Evolutionary conservation across 2,888 invertebrate genomes (phyloP).

Genomic region (Hoplodrina blanda): DNA sequence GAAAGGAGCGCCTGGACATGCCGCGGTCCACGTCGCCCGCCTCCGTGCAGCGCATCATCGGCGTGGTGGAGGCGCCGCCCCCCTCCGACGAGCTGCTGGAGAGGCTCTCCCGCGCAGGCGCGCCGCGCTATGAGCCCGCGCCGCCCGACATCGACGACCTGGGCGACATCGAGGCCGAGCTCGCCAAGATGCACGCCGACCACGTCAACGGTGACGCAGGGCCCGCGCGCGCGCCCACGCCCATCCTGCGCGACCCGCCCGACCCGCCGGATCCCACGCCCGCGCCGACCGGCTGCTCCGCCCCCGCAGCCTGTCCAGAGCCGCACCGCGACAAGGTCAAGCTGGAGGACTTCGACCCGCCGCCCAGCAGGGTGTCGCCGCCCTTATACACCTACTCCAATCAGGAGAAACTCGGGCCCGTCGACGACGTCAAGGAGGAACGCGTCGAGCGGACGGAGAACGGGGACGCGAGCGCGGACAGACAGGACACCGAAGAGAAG

Average conservation of each 20-base stretch:
- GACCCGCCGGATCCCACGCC: slow-evolving; percentile 42
- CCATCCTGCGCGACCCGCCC: slow-evolving; percentile 43
- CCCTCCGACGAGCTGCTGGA: slow-evolving; percentile 80
- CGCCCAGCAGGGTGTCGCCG: slow-evolving; percentile 93
- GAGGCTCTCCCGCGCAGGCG: slow-evolving; percentile 73
- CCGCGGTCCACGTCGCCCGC: slow-evolving; percentile 84
- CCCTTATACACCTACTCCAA: slow-evolving; percentile 95
- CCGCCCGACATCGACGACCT: slow-evolving; percentile 89
- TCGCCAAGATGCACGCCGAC: slow-evolving; percentile 92
- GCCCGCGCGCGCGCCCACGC: slow-evolving; percentile 59
- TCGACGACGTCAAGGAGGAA: slow-evolving; percentile 81
- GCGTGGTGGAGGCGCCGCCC: slow-evolving; percentile 78
- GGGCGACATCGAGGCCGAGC: slow-evolving; percentile 93
- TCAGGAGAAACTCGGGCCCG: slow-evolving; percentile 89
- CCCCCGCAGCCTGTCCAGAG: slow-evolving; percentile 32
- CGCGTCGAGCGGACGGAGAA: slow-evolving; percentile 86
- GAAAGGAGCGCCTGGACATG: slow-evolving; percentile 85
- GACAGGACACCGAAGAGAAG: slow-evolving; percentile 58
- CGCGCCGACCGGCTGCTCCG: slow-evolving; percentile 8
- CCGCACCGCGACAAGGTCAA: slow-evolving; percentile 68
- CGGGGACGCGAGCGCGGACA: slow-evolving; percentile 70
- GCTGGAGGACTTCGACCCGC: slow-evolving; percentile 90
- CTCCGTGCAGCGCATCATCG: slow-evolving; percentile 87
- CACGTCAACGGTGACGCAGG: slow-evolving; percentile 82
- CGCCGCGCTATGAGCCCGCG: slow-evolving; percentile 79